Percentiles rank a stretch among this genome's conserved stretches.
Conservation (phyloP, 2,113 vertebrate genomes). For the Osmerus mordax region DNA sequence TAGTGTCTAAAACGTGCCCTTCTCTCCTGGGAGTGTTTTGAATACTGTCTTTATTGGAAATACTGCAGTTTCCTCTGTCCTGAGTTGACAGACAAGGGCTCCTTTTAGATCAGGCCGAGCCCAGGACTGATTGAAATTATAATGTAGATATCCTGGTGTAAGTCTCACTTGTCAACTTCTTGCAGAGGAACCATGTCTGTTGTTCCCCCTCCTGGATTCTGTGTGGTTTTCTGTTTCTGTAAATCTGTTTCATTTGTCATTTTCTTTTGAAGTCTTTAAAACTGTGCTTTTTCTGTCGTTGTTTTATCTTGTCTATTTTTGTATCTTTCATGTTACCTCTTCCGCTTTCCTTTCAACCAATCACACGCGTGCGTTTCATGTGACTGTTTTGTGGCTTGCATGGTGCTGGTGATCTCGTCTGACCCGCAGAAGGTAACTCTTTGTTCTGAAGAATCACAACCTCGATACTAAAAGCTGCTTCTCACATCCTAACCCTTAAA, state of each 20-base stretch:
- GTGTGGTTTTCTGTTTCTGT: constrained; percentile 32
- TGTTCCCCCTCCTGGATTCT: constrained; percentile 25
- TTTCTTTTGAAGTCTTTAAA: constrained; percentile 78
- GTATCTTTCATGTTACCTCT: constrained; percentile 87
- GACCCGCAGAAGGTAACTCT: constrained; percentile 90
- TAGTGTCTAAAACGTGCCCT: constrained; percentile 1
- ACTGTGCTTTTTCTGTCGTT: constrained; percentile 77
- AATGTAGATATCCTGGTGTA: too few species aligned
- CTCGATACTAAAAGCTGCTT: too few species aligned
- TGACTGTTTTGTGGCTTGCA: constrained; percentile 95
- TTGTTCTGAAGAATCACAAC: constrained; percentile 23
- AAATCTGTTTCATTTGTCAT: constrained; percentile 40
- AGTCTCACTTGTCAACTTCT: neutral
- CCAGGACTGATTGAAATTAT: too few species aligned
- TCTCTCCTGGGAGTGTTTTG: neutral
- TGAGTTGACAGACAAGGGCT: neutral
- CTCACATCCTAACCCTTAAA: too few species aligned
- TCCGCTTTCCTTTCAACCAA: constrained; percentile 90
- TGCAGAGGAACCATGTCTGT: constrained; percentile 41
- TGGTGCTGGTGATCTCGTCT: constrained; percentile 89
- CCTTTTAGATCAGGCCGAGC: too few species aligned
- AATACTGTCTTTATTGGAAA: constrained; percentile 9
- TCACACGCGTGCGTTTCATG: constrained; percentile 91
- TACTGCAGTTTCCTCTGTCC: constrained; percentile 43
- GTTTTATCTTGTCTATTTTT: constrained; percentile 84